These are phyloP conservation scores for Aphyosemion australe DNA, from an alignment of 2,113 vertebrate species.

Conservation along the genomic window DNA sequence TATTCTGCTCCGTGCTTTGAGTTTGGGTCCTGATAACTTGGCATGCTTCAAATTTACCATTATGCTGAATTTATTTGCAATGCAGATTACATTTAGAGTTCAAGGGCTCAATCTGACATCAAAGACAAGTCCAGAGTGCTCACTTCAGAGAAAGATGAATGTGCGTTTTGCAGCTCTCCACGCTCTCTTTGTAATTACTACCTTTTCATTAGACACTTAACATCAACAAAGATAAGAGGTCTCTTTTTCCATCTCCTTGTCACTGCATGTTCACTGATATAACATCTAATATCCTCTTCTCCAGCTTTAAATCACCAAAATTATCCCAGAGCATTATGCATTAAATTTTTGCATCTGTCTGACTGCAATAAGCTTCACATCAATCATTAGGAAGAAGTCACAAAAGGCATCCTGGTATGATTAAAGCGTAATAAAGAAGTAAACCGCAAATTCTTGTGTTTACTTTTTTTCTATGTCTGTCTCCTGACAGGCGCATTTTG, in stretches of 20 bases:
- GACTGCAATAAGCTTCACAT: neutral
- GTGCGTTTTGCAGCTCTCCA: slow-evolving; percentile 6
- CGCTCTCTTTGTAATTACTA: neutral
- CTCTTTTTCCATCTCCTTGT: neutral
- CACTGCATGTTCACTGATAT: neutral
- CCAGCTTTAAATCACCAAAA: too few relatives aligned
- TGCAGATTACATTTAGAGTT: slow-evolving; percentile 37
- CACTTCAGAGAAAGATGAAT: slow-evolving; percentile 22
- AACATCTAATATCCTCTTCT: neutral
- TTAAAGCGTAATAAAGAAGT: slow-evolving; percentile 3
- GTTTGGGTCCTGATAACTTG: neutral
- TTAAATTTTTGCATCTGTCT: too few relatives aligned
- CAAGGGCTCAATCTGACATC: slow-evolving; percentile 37
- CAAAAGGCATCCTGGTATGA: neutral
- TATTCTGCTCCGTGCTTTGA: neutral
- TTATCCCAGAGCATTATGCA: too few relatives aligned
- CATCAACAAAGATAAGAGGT: slow-evolving; percentile 19
- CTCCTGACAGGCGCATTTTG: too few relatives aligned
- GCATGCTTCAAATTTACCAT: neutral
- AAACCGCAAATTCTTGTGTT: neutral
- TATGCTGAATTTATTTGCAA: slow-evolving; percentile 31
- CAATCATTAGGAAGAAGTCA: neutral
- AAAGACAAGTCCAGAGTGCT: slow-evolving; percentile 26
- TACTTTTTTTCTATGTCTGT: neutral
- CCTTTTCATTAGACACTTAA: slow-evolving; percentile 27